Percentiles rank a stretch among this genome's conserved stretches.
phyloP scores from a whole-genome alignment of 2,113 vertebrate species.

The human (Homo sapiens) region DNA sequence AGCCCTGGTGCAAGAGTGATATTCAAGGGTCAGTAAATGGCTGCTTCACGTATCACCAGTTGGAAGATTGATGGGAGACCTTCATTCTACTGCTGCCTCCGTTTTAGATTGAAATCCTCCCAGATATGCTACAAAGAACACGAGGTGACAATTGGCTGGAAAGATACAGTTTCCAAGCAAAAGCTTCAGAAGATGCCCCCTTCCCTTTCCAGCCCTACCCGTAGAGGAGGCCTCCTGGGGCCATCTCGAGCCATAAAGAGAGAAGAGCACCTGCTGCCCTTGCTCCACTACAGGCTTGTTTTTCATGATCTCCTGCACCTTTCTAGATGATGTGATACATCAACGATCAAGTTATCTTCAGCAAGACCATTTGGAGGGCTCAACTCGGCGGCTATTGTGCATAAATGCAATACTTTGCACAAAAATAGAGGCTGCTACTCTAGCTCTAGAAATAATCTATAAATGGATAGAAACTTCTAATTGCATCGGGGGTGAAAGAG shows the following conservation, averaged over 20 bases:
- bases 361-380: neutral
- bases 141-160: neutral
- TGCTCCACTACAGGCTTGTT: neutral
- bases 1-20: neutral
- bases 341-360: neutral
- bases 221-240: neutral
- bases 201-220: neutral
- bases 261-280: neutral
- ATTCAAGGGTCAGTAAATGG: neutral
- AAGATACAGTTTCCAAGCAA: neutral
- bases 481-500: neutral
- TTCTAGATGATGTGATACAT: neutral
- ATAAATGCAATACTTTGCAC: neutral
- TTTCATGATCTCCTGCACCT: neutral
- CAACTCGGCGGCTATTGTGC: too few species aligned
- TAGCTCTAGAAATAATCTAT: neutral
- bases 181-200: neutral
- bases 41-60: neutral
- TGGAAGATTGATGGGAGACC: neutral
- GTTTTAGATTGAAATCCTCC: neutral
- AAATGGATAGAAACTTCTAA: neutral
- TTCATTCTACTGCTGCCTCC: neutral
- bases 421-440: neutral
- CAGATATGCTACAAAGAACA: neutral
- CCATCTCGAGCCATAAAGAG: neutral